Conservation (phyloP, 1,140 invertebrate genomes). For the Halyomorpha halys region DNA sequence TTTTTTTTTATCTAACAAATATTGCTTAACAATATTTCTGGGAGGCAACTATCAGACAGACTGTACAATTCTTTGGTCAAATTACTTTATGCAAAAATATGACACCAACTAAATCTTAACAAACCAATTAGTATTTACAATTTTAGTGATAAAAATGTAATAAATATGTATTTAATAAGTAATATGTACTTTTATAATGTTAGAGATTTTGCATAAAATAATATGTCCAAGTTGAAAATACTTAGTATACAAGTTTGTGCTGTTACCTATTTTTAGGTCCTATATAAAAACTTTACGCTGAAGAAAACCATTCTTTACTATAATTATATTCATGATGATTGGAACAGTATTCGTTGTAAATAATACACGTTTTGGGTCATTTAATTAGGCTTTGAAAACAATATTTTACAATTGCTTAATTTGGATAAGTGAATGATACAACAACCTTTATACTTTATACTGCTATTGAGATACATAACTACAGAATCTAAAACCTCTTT, state of each 20-base stretch:
- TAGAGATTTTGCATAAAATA: slow-evolving; percentile 2
- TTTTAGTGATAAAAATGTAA: too few relatives aligned
- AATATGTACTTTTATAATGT: neutral
- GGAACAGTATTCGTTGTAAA: slow-evolving; percentile 21
- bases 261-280: slow-evolving; percentile 18
- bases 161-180: neutral
- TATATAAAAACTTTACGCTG: slow-evolving; percentile 14
- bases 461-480: slow-evolving; percentile 4
- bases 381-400: slow-evolving; percentile 16
- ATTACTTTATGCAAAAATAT: slow-evolving; percentile 1
- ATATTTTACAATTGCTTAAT: slow-evolving; percentile 6
- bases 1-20: slow-evolving; percentile 22
- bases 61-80: slow-evolving; percentile 19
- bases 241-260: slow-evolving; percentile 19
- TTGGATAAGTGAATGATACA: slow-evolving; percentile 8
- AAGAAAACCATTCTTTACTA: slow-evolving; percentile 15
- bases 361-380: slow-evolving; percentile 3
- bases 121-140: neutral
- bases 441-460: slow-evolving; percentile 6
- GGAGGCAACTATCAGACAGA: slow-evolving; percentile 25
- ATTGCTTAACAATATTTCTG: slow-evolving; percentile 12
- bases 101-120: too few relatives aligned
- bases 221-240: slow-evolving; percentile 15
- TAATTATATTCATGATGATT: slow-evolving; percentile 12
- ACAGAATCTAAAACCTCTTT: slow-evolving; percentile 4